A percentile compares a stretch with the other conserved stretches of the same genome.
These are phyloP conservation scores for Ophiothrix spiculata DNA, from an alignment of 35 echinoderm and acorn worm genomes.

Conservation along the genomic window DNA sequence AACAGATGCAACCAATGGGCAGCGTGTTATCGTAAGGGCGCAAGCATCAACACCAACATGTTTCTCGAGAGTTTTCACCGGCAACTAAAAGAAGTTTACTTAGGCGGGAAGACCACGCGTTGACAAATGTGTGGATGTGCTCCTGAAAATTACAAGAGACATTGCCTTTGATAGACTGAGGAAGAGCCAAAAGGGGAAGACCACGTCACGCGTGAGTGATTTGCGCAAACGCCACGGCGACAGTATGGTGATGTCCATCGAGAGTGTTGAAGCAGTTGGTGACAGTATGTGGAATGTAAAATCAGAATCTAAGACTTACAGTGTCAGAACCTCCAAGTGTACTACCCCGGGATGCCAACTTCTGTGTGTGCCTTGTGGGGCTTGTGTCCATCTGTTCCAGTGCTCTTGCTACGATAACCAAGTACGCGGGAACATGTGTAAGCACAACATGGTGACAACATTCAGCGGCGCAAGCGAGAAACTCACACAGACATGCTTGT, in stretches of 20 bases:
- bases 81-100: background rate
- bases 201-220: background rate
- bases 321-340: background rate
- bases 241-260: background rate
- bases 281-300: background rate
- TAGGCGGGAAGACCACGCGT: constrained; percentile 15
- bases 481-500: background rate
- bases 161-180: background rate
- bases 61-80: constrained; percentile 21
- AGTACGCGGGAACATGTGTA: too few relatives aligned
- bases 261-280: background rate
- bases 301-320: background rate
- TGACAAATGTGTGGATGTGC: background rate
- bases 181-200: background rate
- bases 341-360: background rate
- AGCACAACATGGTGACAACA: too few relatives aligned
- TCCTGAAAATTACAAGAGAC: background rate
- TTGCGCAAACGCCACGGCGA: background rate
- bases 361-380: background rate
- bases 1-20: constrained; percentile 31
- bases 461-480: too few relatives aligned
- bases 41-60: constrained; percentile 2
- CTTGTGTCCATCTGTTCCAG: background rate
- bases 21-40: background rate
- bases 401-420: background rate